A percentile compares a stretch with the other conserved stretches of the same genome.
These are phyloP conservation scores for Podarcis cretensis DNA, from an alignment of 2,113 vertebrate species.

Conservation along the genomic window DNA sequence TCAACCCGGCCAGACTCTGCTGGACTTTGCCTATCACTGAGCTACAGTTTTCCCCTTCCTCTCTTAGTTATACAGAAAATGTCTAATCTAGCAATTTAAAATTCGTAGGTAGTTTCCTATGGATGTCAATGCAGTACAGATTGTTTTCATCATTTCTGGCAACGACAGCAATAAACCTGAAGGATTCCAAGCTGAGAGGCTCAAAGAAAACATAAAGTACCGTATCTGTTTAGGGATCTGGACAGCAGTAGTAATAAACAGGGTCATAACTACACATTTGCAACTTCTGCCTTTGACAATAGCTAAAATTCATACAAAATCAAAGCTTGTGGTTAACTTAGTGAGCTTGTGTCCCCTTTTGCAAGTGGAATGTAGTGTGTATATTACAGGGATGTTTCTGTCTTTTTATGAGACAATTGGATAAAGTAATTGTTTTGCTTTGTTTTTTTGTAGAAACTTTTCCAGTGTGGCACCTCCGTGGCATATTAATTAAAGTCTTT, in stretches of 20 bases:
- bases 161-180: background rate
- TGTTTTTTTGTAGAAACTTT: background rate
- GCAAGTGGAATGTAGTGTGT: background rate
- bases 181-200: background rate
- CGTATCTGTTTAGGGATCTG: background rate
- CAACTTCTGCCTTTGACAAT: no score
- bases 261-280: background rate
- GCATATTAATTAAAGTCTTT: conserved; percentile 46
- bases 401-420: background rate
- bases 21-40: background rate
- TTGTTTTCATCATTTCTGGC: background rate
- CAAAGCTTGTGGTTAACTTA: background rate
- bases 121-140: background rate
- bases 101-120: background rate
- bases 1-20: no score
- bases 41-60: background rate
- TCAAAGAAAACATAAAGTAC: background rate
- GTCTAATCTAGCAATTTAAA: no score
- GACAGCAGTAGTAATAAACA: background rate
- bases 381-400: background rate
- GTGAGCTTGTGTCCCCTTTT: background rate
- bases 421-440: conserved; percentile 1
- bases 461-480: background rate
- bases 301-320: background rate
- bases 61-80: background rate